phyloP scores from a whole-genome alignment of 1,140 invertebrate genomes.

The Belonocnema kinseyi region DNA sequence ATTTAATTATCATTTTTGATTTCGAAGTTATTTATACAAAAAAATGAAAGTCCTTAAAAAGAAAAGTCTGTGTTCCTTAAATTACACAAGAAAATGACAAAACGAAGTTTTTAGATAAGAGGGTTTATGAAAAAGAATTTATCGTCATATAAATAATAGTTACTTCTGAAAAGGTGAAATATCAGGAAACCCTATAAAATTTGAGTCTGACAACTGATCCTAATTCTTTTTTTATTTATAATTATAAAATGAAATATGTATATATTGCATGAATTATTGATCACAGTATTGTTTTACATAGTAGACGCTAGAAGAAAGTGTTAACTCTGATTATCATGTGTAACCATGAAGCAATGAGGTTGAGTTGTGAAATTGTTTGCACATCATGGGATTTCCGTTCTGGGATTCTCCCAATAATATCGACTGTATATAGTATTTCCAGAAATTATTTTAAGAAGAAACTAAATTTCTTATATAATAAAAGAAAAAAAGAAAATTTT shows the following conservation, averaged over 20 bases:
- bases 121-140: neutral
- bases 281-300: slow-evolving; percentile 28
- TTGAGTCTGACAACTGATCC: neutral
- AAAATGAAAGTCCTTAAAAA: no score
- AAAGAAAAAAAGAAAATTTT: no score
- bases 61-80: neutral
- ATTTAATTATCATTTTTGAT: no score
- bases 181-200: neutral
- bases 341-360: slow-evolving; percentile 6
- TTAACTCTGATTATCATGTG: slow-evolving; percentile 1
- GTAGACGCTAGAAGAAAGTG: slow-evolving; percentile 32
- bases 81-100: neutral
- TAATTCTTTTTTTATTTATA: neutral
- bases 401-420: neutral
- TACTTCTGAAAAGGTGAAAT: neutral
- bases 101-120: neutral
- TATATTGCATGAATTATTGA: slow-evolving; percentile 33
- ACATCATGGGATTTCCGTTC: slow-evolving; percentile 32
- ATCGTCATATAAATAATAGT: neutral
- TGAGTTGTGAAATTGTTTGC: slow-evolving; percentile 39
- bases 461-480: no score
- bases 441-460: no score
- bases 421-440: no score
- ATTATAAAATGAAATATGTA: neutral
- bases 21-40: no score